Evolutionary conservation across 2,888 invertebrate genomes (phyloP).

Genomic region (Oxytorus armatus): DNA sequence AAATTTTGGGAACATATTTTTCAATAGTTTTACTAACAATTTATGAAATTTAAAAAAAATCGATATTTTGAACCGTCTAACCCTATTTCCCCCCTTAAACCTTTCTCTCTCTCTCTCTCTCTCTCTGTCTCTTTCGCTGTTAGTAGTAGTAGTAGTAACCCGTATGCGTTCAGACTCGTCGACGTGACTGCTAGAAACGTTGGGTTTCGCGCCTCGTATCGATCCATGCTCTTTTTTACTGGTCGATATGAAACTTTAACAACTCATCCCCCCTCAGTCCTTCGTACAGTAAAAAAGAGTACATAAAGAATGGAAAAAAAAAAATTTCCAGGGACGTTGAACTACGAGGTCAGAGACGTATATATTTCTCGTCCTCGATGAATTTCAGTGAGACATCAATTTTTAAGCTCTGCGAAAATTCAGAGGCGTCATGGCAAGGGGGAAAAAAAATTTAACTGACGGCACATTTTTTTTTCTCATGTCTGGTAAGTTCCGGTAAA

Average conservation of each 20-base stretch:
- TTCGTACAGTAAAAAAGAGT: slow-evolving; percentile 19
- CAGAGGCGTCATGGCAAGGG: too few relatives aligned
- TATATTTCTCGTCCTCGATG: not conserved
- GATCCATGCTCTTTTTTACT: slow-evolving; percentile 65
- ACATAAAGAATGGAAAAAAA: not conserved
- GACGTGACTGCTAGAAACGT: slow-evolving; percentile 9
- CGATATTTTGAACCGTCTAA: too few relatives aligned
- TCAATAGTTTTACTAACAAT: too few relatives aligned
- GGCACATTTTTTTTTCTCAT: too few relatives aligned
- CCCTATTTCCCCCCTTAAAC: too few relatives aligned
- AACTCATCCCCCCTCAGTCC: slow-evolving; percentile 22
- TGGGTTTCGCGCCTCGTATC: slow-evolving; percentile 36
- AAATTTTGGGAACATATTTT: too few relatives aligned
- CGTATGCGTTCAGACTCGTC: slow-evolving; percentile 38
- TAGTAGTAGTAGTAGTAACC: slow-evolving; percentile 29
- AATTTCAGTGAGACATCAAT: not conserved
- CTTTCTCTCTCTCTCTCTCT: slow-evolving; percentile 5
- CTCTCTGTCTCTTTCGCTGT: not conserved
- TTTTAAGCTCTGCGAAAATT: too few relatives aligned
- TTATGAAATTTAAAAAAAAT: too few relatives aligned
- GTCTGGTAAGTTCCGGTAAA: too few relatives aligned
- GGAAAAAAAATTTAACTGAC: too few relatives aligned
- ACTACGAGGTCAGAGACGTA: slow-evolving; percentile 52
- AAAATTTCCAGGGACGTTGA: slow-evolving; percentile 59
- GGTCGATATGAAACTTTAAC: slow-evolving; percentile 67